Evolutionary conservation across 2,113 vertebrate species (phyloP), one percentile per base, ranked within the genome.

Genomic region (Aix galericulata): DNA sequence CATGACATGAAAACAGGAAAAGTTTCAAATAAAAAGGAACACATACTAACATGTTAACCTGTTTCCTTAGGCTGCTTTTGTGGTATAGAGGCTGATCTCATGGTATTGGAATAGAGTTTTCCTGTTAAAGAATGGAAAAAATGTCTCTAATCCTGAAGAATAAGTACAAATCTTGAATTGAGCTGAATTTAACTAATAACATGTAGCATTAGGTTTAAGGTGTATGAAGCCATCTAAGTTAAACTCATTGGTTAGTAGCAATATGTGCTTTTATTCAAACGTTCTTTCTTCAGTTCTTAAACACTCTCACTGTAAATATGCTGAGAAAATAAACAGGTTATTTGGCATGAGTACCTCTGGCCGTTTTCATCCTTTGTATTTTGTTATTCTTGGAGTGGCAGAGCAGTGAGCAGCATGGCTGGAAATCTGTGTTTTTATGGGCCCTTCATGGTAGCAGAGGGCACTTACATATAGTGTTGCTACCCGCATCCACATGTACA

Each of bases 401-500:
- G 26, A 22, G 55, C 29, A 25, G 17, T 1, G 3, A 79, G 46
- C 11, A 13, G 6, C 2, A 0, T 9, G 58, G 50, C 34, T 68
- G 46, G 46, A 69, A 13, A 32, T 1, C 2, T 4, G 2, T 2
- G 0, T 59, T 53, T 22, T 25, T 46, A 36, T 1, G 27, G 36
- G 68, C 62, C 38, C 38, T 44, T 38, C 8, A 7, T 34, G 27
- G 21, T 7, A 16, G 32, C 34, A 63, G 68, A 1, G 1, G 16
- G 40, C 6, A 3, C 50, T 75, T 32, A 26, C 42, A 9, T 14
- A 5, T 2, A 22, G 52, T 31, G 4, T 17, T 1, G 4, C 48
- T 50, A 32, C n/a, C 69, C 0, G 0, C 17, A 2, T 8, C 46
- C 40, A 53, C 1, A 1, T 5, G 1, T 5, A 21, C 15, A 32